Conservation (phyloP, 2,888 invertebrate species). For the Choristoneura rosaceana region DNA sequence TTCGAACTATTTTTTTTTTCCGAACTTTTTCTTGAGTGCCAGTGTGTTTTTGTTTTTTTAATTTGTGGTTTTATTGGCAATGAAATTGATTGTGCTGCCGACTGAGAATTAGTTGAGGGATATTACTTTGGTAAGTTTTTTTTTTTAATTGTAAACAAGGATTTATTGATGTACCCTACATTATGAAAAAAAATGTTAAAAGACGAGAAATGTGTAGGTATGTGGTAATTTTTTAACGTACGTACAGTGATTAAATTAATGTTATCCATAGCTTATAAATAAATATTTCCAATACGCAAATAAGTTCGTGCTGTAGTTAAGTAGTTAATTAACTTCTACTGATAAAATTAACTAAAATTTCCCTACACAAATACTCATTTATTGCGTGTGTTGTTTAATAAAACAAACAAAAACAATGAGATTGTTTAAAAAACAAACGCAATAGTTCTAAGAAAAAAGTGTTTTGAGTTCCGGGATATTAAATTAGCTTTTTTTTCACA, state of each 20-base stretch:
- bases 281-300: neutral
- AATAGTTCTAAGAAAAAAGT: too few species aligned
- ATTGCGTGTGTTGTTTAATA: neutral
- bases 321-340: constrained; percentile 1
- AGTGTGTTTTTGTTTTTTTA: constrained; percentile 40
- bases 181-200: neutral
- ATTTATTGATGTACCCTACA: neutral
- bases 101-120: constrained; percentile 20
- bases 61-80: constrained; percentile 40
- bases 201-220: neutral
- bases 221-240: neutral
- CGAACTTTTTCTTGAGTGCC: constrained; percentile 20
- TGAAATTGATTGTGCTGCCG: constrained; percentile 19
- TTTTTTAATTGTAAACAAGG: neutral
- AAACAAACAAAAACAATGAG: neutral
- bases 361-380: neutral
- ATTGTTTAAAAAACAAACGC: too few species aligned
- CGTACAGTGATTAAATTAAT: neutral
- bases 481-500: neutral
- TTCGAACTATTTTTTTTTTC: constrained; percentile 39
- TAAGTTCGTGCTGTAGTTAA: neutral
- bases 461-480: neutral
- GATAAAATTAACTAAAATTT: neutral
- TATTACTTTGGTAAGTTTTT: constrained; percentile 21
- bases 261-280: neutral